Base-by-base conservation (phyloP, 2,888 invertebrate species). In the Anorthoa munda region DNA sequence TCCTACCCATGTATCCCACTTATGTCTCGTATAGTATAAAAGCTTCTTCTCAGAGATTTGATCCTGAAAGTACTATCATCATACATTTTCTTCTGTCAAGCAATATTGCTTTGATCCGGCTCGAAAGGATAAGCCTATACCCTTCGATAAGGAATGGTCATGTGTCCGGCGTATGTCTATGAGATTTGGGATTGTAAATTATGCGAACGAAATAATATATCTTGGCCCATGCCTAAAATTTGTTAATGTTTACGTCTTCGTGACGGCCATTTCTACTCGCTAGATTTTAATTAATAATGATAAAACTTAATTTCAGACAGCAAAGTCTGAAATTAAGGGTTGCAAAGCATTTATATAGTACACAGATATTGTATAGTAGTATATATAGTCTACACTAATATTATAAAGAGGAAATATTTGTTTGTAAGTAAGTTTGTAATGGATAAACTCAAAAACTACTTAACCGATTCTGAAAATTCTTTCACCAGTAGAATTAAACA, bases 51-150 rank as follows among this genome's bases (percentile, higher is more conserved):
- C 15, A 64, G 51, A 50, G 31, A 51, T 31, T 31, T 21, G n/a
- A n/a, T n/a, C 2, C 31, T 64, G 15, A 51, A n/a, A 69, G 5
- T n/a, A 45, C 11, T 26, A 50, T 45, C 11, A 45, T 23, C 39
- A 69, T 64, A 53, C 5, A 15, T n/a, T 23, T 68, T 65, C 12
- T 45, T 39, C 51, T 51, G 21, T 9, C 50, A 51, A 68, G 23
- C 50, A 45, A 45, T 51, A 51, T 51, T 46, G 50, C 65, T 65
- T 65, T 65, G 69, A 65, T 69, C 39, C 39, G 1, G 15, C 26
- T 65, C n/a, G 17, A 65, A 53, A 23, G 45, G 23, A 45, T 64
- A 68, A 64, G 45, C 45, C 51, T n/a, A 11, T 45, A 23, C 23
- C 64, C 51, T 68, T 64, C 15, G 15, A 45, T 64, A 51, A 1